phyloP scores from a whole-genome alignment of 2,797 vertebrate species.

The Coluber constrictor region DNA sequence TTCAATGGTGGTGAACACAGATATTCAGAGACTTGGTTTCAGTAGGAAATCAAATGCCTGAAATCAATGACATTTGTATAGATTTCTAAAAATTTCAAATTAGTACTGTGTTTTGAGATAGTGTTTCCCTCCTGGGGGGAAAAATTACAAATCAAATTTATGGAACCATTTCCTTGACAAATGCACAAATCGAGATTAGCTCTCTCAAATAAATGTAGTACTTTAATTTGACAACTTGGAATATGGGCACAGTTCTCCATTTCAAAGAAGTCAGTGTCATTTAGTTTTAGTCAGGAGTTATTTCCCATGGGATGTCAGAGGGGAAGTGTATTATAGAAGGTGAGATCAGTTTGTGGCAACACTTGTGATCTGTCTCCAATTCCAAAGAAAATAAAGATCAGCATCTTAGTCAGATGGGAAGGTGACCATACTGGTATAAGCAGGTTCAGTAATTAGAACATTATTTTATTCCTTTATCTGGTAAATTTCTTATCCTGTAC shows the following conservation, averaged over 20 bases:
- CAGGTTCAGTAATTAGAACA: neutral
- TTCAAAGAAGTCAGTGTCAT: neutral
- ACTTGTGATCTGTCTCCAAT: neutral
- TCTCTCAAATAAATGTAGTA: neutral
- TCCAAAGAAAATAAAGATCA: neutral
- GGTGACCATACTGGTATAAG: too few species aligned
- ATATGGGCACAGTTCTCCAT: neutral
- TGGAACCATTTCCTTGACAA: neutral
- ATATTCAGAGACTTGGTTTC: neutral
- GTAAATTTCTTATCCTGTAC: neutral
- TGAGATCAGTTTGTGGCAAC: neutral
- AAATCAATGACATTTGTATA: slow-evolving; percentile 4
- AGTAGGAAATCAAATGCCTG: neutral
- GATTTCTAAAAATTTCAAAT: neutral
- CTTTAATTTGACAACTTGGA: neutral
- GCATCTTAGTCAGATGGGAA: neutral
- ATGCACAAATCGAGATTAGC: neutral
- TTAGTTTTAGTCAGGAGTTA: neutral
- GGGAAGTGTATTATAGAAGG: neutral
- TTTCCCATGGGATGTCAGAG: neutral
- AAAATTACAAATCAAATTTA: neutral
- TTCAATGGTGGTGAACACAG: neutral
- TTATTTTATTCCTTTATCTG: neutral
- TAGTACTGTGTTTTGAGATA: neutral
- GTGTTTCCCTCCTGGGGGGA: neutral